Evolutionary conservation across 2,888 invertebrate species (phyloP).

Genomic region (Hecatera dysodea): DNA sequence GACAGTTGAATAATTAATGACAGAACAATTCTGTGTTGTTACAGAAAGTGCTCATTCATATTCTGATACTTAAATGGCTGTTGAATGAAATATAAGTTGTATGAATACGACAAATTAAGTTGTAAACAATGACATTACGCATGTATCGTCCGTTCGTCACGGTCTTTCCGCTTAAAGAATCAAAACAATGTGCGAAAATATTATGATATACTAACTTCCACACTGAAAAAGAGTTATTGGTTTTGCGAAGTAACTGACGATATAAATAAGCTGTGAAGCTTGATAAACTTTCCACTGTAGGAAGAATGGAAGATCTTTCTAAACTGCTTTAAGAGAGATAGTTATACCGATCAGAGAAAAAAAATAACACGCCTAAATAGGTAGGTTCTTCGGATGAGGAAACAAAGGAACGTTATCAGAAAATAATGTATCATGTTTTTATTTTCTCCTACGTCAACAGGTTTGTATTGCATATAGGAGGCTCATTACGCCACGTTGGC

Average conservation of each 20-base stretch:
- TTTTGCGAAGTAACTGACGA: background rate
- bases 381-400: background rate
- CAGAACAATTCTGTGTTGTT: constrained; percentile 63
- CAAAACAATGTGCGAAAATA: constrained; percentile 39
- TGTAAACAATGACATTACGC: constrained; percentile 45
- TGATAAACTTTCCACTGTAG: background rate
- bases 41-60: constrained; percentile 69
- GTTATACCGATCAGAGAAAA: background rate
- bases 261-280: background rate
- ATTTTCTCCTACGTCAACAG: constrained; percentile 19
- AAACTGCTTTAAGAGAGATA: background rate
- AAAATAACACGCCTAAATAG: background rate
- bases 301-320: too few species aligned
- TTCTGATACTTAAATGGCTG: constrained; percentile 59
- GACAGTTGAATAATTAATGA: constrained; percentile 76
- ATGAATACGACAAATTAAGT: constrained; percentile 43
- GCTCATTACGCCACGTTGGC: constrained; percentile 30
- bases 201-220: constrained; percentile 2
- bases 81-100: constrained; percentile 62
- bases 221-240: background rate
- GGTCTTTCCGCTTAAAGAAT: constrained; percentile 24
- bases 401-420: background rate
- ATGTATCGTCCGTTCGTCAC: constrained; percentile 18
- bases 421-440: constrained; percentile 14
- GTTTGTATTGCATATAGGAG: constrained; percentile 21